phyloP scores from a whole-genome alignment of 2,888 invertebrate genomes.

The Tiliacea citrago region DNA sequence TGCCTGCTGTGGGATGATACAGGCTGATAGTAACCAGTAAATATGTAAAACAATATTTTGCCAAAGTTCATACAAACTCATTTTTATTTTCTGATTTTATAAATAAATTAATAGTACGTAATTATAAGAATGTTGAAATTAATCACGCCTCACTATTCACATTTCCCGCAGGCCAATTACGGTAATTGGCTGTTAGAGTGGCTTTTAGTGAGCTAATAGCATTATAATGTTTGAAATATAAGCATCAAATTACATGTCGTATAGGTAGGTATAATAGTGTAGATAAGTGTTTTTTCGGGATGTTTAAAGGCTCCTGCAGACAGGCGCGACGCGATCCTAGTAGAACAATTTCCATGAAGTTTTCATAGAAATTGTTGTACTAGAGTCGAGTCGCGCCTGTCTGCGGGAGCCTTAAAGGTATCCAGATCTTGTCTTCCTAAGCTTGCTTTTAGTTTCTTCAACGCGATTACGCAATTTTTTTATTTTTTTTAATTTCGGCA shows the following conservation, averaged over 20 bases:
- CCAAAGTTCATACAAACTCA: no score
- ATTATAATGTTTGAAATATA: conserved; percentile 43
- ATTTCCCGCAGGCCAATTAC: conserved; percentile 21
- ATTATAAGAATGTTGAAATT: conserved; percentile 17
- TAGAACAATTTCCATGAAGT: no score
- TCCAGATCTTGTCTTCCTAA: not conserved
- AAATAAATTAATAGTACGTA: not conserved
- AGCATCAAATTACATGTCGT: conserved; percentile 28
- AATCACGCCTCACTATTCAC: conserved; percentile 21
- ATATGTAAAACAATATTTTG: no score
- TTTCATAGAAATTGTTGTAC: no score
- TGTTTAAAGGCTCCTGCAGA: no score
- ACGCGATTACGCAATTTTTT: not conserved
- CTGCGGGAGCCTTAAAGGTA: not conserved
- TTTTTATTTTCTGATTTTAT: not conserved
- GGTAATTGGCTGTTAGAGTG: conserved; percentile 38
- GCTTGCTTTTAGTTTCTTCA: not conserved
- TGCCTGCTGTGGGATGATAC: no score
- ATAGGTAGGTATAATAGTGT: not conserved
- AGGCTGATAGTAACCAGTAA: no score
- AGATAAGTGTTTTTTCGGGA: not conserved
- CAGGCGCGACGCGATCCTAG: no score
- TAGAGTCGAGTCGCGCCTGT: no score
- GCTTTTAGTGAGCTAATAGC: conserved; percentile 48
- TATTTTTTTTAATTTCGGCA: not conserved